Conservation (phyloP, 2,888 invertebrate species). For the Tetragonisca angustula region DNA sequence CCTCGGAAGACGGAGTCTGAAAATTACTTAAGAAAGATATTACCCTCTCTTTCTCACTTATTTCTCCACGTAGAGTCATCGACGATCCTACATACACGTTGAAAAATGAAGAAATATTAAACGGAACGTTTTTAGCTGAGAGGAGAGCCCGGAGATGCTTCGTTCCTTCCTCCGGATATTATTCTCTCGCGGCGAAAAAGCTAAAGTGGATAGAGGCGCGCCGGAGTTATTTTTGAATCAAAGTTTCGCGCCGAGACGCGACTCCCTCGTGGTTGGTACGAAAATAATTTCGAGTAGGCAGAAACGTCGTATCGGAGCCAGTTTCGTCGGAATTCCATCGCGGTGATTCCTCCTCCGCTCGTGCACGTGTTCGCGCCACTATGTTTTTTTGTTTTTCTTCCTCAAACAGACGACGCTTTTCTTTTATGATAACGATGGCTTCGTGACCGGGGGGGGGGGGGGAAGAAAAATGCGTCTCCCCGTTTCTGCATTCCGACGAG, state of each 20-base stretch:
- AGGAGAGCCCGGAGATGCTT: not conserved
- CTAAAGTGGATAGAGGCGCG: constrained; percentile 16
- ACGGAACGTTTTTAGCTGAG: not conserved
- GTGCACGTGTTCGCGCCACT: constrained; percentile 3
- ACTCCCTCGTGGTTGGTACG: constrained; percentile 60
- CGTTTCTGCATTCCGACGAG: constrained; percentile 11
- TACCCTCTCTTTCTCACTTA: no score
- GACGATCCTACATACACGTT: not conserved
- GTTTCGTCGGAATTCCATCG: constrained; percentile 63
- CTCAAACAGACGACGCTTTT: not conserved
- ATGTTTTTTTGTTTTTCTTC: not conserved
- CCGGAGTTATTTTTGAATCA: constrained; percentile 54
- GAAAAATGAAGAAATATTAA: not conserved
- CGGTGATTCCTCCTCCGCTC: constrained; percentile 41
- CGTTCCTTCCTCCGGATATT: not conserved
- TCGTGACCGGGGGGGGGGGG: not conserved
- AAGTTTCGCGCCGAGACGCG: constrained; percentile 49
- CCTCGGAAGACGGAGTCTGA: no score
- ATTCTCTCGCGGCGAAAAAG: constrained; percentile 23
- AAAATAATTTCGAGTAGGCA: constrained; percentile 64
- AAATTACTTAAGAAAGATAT: no score
- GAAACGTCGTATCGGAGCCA: constrained; percentile 55
- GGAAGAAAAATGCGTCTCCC: constrained; percentile 13
- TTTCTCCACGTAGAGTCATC: no score
- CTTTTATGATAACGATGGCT: constrained; percentile 9